A percentile compares a stretch with the other conserved stretches of the same genome.
Evolutionary conservation across 2,888 invertebrate species (phyloP).

Genomic region (Tholera decimalis): DNA sequence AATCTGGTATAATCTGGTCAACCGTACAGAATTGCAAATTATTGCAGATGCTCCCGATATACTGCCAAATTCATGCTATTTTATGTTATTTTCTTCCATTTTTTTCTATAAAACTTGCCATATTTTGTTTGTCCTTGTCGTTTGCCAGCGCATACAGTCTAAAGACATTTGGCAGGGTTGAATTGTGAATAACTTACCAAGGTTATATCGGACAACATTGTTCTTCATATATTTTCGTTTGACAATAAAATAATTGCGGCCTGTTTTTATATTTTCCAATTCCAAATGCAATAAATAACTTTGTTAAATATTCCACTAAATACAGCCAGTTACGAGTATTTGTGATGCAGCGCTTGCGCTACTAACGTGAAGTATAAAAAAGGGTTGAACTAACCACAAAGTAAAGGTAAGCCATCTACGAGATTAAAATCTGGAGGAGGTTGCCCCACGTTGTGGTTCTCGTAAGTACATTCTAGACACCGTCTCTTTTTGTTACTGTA

Average conservation of each 20-base stretch:
- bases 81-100: not conserved
- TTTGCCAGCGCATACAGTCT: slow-evolving; percentile 18
- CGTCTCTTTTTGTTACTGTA: not conserved
- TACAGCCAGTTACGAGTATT: slow-evolving; percentile 3
- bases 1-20: no score
- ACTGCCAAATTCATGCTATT: not conserved
- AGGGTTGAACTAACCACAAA: slow-evolving; percentile 17
- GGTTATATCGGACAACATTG: slow-evolving; percentile 25
- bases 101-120: not conserved
- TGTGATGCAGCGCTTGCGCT: slow-evolving; percentile 13
- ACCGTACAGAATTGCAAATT: no score
- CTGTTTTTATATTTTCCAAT: slow-evolving; percentile 33
- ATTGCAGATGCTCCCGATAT: not conserved
- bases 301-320: slow-evolving; percentile 25
- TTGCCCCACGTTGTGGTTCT: slow-evolving; percentile 5
- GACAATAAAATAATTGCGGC: slow-evolving; percentile 7
- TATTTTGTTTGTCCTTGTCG: slow-evolving; percentile 3
- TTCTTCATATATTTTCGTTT: slow-evolving; percentile 7
- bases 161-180: slow-evolving; percentile 4
- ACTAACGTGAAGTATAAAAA: slow-evolving; percentile 17
- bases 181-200: slow-evolving; percentile 38
- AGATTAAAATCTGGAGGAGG: slow-evolving; percentile 41
- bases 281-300: slow-evolving; percentile 29
- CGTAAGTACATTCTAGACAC: slow-evolving; percentile 2
- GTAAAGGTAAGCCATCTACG: slow-evolving; percentile 28